Conservation (phyloP, 2,113 vertebrate genomes). For the Cygnus buccinator region DNA sequence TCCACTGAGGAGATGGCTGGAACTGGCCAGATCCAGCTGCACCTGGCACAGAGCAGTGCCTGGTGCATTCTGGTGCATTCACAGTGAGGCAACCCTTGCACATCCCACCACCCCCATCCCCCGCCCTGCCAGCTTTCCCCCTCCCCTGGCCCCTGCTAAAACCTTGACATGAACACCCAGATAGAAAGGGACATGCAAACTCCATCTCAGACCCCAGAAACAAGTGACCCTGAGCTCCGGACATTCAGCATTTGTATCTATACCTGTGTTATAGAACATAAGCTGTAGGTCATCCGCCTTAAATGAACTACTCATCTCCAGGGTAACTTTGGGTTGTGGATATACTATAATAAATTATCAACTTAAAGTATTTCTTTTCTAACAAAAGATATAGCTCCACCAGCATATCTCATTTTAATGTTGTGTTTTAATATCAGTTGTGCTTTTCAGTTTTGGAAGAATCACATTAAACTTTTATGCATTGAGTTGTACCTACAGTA, state of each 20-base stretch:
- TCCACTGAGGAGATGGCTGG: background rate
- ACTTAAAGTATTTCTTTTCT: background rate
- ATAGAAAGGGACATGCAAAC: background rate
- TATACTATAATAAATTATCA: background rate
- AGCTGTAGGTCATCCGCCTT: accelerated
- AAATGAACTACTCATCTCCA: background rate
- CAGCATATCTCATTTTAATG: background rate
- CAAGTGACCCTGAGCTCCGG: background rate
- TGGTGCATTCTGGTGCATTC: background rate
- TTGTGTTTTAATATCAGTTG: background rate
- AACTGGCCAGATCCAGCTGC: background rate
- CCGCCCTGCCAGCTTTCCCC: no score
- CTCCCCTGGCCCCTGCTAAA: background rate
- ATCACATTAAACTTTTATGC: background rate
- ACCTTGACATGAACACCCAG: background rate
- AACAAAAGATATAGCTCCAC: background rate
- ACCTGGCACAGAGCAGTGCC: background rate
- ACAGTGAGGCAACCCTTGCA: background rate
- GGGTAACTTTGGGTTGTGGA: background rate
- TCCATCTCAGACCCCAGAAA: background rate
- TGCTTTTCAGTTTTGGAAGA: background rate
- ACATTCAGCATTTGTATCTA: background rate
- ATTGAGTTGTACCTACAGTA: background rate
- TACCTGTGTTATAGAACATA: background rate
- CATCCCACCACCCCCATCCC: no score